Conservation (phyloP, 2,797 vertebrate genomes). For the Sebastes steindachneri region DNA sequence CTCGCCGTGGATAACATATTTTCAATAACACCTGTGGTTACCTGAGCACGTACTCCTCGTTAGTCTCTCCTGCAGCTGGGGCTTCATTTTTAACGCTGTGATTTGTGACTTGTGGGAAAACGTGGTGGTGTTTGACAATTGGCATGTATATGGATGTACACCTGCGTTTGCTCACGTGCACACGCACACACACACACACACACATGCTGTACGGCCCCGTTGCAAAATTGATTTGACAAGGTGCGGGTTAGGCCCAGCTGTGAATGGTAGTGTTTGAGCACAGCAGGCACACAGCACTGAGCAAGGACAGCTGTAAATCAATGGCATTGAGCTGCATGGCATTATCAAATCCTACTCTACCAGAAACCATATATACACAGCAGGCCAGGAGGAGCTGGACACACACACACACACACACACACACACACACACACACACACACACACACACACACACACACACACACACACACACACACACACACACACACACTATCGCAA, state of each 20-base stretch:
- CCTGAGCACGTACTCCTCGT: conserved; percentile 23
- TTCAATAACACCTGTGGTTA: conserved; percentile 43
- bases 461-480: neutral
- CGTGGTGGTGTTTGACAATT: conserved; percentile 1
- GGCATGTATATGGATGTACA: neutral
- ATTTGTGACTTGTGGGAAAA: conserved; percentile 43
- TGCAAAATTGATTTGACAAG: conserved; percentile 65
- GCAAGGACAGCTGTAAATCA: conserved; percentile 60
- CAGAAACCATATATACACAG: conserved; percentile 2
- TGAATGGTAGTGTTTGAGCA: conserved; percentile 35
- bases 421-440: neutral
- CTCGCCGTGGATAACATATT: conserved; percentile 20
- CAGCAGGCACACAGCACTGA: conserved; percentile 22
- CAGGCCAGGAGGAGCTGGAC: neutral
- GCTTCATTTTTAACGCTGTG: conserved; percentile 26
- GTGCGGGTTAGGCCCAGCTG: conserved; percentile 42
- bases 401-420: neutral
- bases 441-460: neutral
- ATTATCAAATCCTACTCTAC: conserved; percentile 48
- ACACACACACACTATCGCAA: neutral
- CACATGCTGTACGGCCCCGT: neutral
- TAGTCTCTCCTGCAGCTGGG: conserved; percentile 34
- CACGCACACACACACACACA: neutral
- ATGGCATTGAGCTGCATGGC: conserved; percentile 42
- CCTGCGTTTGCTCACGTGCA: neutral